phyloP scores from a whole-genome alignment of 2,797 vertebrate genomes.

The Anguilla obscura region DNA sequence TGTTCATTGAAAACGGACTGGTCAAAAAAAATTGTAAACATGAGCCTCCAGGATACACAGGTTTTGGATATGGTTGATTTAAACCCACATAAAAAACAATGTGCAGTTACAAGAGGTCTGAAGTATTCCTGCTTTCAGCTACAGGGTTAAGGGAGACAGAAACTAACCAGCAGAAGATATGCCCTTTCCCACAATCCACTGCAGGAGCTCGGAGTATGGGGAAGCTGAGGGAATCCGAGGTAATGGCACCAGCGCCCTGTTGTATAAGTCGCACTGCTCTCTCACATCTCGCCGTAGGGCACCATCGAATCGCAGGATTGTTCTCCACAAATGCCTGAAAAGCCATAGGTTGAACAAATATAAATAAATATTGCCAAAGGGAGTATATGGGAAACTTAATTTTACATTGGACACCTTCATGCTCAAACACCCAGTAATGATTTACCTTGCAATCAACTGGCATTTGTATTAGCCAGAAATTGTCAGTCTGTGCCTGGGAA shows the following conservation, averaged over 20 bases:
- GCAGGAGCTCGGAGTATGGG: slow-evolving; percentile 91
- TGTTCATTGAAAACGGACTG: background rate
- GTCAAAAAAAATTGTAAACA: background rate
- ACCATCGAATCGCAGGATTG: slow-evolving; percentile 98
- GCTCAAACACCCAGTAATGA: background rate
- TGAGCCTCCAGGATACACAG: background rate
- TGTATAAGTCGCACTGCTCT: slow-evolving; percentile 90
- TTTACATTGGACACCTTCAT: background rate
- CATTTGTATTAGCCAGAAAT: too few relatives aligned
- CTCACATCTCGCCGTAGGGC: slow-evolving; percentile 91
- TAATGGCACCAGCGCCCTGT: slow-evolving; percentile 80
- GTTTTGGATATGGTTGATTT: background rate
- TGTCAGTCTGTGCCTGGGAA: background rate
- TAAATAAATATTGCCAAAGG: background rate
- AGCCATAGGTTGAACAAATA: background rate
- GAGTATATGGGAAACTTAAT: too few relatives aligned
- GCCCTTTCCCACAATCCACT: slow-evolving; percentile 96
- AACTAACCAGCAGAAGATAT: slow-evolving; percentile 96
- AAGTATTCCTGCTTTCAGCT: too few relatives aligned
- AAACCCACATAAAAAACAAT: background rate
- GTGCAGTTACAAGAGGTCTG: background rate
- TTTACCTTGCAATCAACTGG: background rate
- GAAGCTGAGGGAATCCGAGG: slow-evolving; percentile 84
- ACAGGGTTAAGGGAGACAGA: background rate
- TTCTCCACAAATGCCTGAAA: slow-evolving; percentile 90